phyloP scores from a whole-genome alignment of 2,113 vertebrate genomes.

The Takifugu flavidus region DNA sequence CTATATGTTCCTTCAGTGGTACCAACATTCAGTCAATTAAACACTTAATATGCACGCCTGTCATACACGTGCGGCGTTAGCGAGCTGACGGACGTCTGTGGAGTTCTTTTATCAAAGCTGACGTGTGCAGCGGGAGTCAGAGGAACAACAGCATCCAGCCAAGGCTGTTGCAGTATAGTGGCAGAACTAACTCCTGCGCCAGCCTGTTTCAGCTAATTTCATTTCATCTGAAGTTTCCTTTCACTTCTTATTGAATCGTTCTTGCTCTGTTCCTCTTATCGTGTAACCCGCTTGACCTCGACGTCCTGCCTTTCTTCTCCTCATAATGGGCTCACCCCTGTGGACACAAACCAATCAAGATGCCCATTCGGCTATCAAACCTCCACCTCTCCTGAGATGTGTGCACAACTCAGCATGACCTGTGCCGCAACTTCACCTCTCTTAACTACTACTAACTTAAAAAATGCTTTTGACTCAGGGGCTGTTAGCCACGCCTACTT shows the following conservation, averaged over 20 bases:
- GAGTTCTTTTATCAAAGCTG: too few relatives aligned
- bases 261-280: constrained; percentile 54
- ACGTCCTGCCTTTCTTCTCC: constrained; percentile 50
- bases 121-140: too few relatives aligned
- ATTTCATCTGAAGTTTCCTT: constrained; percentile 53
- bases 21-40: too few relatives aligned
- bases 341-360: constrained; percentile 60
- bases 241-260: constrained; percentile 51
- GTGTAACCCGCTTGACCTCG: constrained; percentile 53
- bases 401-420: constrained; percentile 44
- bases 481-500: constrained; percentile 1
- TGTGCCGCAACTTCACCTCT: constrained; percentile 46
- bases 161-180: constrained; percentile 16
- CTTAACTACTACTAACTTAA: constrained; percentile 14
- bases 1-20: too few relatives aligned
- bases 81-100: too few relatives aligned
- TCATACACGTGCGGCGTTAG: too few relatives aligned
- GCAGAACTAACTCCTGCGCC: constrained; percentile 11
- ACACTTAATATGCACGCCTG: too few relatives aligned
- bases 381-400: constrained; percentile 41
- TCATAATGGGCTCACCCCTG: constrained; percentile 57
- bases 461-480: constrained; percentile 16
- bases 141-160: neutral
- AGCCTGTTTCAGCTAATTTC: constrained; percentile 46
- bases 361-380: constrained; percentile 60